Base-by-base conservation (phyloP, 2,888 invertebrate genomes). In the Drymonia ruficornis region DNA sequence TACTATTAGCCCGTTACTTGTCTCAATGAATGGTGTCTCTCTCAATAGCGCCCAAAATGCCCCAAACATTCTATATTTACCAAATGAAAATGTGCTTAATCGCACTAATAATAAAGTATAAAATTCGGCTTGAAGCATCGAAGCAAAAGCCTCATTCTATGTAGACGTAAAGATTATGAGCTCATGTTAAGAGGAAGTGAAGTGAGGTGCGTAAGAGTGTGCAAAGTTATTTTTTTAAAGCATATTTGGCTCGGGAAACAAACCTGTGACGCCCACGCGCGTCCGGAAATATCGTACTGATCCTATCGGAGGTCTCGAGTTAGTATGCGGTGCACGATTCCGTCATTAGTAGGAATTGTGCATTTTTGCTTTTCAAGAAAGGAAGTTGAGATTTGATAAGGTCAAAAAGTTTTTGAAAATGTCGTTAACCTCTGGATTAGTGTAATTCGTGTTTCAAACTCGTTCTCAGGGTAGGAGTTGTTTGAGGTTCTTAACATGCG, bases 1-100 rank as follows among this genome's bases (percentile, higher is more conserved):
- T 87, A 89, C 88, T 89, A 89, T 89, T 86, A 87, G 86, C 82
- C 90, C 90, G 90, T 90, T 90, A 90, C 85, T 89, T 87, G 83
- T 86, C 86, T 91, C 84, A 90, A 90, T 91, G 90, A 89, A 89
- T 89, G 87, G 86, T 85, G 80, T 81, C 83, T 84, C 82, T 78
- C 78, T 74, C 69, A 67, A 79, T 76, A 78, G 77, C 76, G 73
- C 76, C 81, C 76, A 81, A 84, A 83, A 83, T 73, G 83, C 68
- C 78, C 81, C 78, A 81, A 77, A 79, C 65, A 74, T 74, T 70
- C 62, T 59, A 59, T 49, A 64, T 50, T 38, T 57, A 59, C 64
- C 65, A 70, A 53, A 66, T 65, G 59, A 83, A 80, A 73, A 63
- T 80, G 65, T 67, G 69, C 78, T 76, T 66, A 75, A 71, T 59